phyloP scores from a whole-genome alignment of 2,888 invertebrate genomes.

The Heliothis peltigera region DNA sequence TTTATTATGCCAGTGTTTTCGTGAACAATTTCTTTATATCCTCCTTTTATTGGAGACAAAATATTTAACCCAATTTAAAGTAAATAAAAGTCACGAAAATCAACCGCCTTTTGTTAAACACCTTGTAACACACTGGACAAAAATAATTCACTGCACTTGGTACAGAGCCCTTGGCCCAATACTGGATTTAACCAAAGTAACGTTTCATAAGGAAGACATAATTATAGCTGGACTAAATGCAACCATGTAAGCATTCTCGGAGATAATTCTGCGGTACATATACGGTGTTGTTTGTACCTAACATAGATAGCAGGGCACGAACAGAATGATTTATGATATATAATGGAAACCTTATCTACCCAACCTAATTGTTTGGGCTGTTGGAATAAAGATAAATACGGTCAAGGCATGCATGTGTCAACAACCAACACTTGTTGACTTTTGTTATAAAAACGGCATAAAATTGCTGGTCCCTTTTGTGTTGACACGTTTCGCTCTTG shows the following conservation, averaged over 20 bases:
- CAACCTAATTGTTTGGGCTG: conserved; percentile 68
- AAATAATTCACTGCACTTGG: conserved; percentile 35
- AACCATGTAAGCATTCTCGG: conserved; percentile 48
- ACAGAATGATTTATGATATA: conserved; percentile 67
- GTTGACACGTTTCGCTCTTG: conserved; percentile 33
- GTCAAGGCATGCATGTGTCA: conserved; percentile 54
- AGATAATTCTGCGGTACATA: conserved; percentile 58
- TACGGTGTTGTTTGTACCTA: conserved; percentile 66
- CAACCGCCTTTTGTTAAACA: conserved; percentile 21
- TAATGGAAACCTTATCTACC: conserved; percentile 72
- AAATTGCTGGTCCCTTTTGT: conserved; percentile 19
- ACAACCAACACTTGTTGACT: conserved; percentile 34
- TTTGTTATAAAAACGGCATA: conserved; percentile 4
- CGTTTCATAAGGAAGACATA: conserved; percentile 31
- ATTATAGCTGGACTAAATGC: conserved; percentile 47
- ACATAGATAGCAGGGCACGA: conserved; percentile 64
- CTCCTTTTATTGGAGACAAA: neutral
- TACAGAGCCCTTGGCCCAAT: conserved; percentile 50
- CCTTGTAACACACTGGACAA: conserved; percentile 24
- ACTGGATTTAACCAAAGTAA: conserved; percentile 27
- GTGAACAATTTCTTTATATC: conserved; percentile 20
- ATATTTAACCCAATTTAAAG: too few relatives aligned
- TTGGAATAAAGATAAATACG: conserved; percentile 55
- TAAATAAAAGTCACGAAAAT: neutral
- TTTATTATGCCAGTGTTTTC: conserved; percentile 15